Conservation (phyloP, 2,797 vertebrate genomes). For the Gobio occitaniae region DNA sequence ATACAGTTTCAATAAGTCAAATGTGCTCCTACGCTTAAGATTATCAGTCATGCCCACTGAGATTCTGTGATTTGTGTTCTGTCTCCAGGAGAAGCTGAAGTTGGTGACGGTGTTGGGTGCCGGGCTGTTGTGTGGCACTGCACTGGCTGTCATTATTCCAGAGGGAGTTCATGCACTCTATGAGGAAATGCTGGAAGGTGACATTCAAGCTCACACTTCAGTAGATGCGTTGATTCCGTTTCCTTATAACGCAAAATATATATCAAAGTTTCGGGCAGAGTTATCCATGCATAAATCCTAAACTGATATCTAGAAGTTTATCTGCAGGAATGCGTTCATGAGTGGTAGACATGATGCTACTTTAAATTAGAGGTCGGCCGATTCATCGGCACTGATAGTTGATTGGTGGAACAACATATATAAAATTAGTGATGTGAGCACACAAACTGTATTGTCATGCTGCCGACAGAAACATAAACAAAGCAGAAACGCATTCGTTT, state of each 20-base stretch:
- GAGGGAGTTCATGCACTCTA: conserved; percentile 98
- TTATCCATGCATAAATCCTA: background rate
- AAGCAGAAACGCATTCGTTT: too few relatives aligned
- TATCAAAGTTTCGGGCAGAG: background rate
- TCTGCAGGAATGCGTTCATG: background rate
- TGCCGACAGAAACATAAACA: too few relatives aligned
- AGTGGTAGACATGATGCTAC: background rate
- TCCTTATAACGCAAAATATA: background rate
- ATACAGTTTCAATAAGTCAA: background rate
- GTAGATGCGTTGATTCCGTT: background rate
- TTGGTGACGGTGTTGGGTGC: conserved; percentile 96
- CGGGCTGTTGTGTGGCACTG: conserved; percentile 96
- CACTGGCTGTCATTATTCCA: conserved; percentile 95
- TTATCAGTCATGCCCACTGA: background rate
- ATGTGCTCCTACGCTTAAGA: background rate
- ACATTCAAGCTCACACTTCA: background rate
- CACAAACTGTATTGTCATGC: too few relatives aligned
- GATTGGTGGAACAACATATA: too few relatives aligned
- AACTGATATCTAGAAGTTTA: background rate
- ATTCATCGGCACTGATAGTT: too few relatives aligned
- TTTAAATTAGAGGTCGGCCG: background rate
- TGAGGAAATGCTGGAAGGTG: conserved; percentile 94
- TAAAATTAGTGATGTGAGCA: too few relatives aligned
- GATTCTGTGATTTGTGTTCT: conserved; percentile 1
- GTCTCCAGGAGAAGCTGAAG: conserved; percentile 90